phyloP scores from a whole-genome alignment of 2,888 invertebrate species.

The Xestia xanthographa region DNA sequence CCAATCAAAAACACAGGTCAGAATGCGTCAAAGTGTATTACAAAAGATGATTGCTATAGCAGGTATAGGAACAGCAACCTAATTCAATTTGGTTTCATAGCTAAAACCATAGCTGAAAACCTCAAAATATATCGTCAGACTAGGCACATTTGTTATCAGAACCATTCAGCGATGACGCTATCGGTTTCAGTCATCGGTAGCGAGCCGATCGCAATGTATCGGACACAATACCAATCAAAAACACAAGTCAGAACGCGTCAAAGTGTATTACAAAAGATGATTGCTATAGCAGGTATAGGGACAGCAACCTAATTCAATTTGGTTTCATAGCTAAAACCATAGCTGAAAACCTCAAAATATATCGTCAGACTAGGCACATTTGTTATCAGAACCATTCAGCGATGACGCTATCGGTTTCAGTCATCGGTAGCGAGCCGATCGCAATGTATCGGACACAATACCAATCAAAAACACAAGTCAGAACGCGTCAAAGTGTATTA shows the following conservation, averaged over 20 bases:
- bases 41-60: not conserved
- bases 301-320: not conserved
- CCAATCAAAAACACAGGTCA: slow-evolving; percentile 41
- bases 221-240: slow-evolving; percentile 43
- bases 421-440: slow-evolving; percentile 26
- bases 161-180: slow-evolving; percentile 46
- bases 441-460: slow-evolving; percentile 29
- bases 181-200: slow-evolving; percentile 30
- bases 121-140: slow-evolving; percentile 16
- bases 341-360: slow-evolving; percentile 17
- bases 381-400: slow-evolving; percentile 32
- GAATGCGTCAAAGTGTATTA: slow-evolving; percentile 28
- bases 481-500: slow-evolving; percentile 27
- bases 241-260: slow-evolving; percentile 2
- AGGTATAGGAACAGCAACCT: not conserved
- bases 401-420: slow-evolving; percentile 48
- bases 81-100: not conserved
- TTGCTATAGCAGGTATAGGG: too few relatives aligned
- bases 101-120: not conserved
- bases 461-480: slow-evolving; percentile 41
- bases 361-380: slow-evolving; percentile 22
- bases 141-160: slow-evolving; percentile 33
- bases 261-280: slow-evolving; percentile 20
- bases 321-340: not conserved
- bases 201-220: slow-evolving; percentile 34